A percentile compares a stretch with the other conserved stretches of the same genome.
These are phyloP conservation scores for Temnothorax unifasciatus DNA, from an alignment of 2,888 invertebrate genomes.

Conservation along the genomic window DNA sequence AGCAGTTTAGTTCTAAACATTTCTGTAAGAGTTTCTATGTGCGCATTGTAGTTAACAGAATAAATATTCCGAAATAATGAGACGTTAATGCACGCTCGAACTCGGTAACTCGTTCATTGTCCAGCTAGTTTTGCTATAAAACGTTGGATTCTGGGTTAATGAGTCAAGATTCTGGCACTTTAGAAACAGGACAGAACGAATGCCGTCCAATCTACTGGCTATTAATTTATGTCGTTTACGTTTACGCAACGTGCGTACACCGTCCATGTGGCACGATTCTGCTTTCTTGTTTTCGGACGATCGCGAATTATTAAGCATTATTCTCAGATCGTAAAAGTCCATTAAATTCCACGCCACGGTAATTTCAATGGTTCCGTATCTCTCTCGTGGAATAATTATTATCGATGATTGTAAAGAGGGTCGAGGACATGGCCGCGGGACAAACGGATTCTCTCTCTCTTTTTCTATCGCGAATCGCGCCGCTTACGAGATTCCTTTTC, in stretches of 20 bases:
- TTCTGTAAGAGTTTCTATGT: not conserved
- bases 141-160: slow-evolving; percentile 31
- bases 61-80: slow-evolving; percentile 31
- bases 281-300: slow-evolving; percentile 18
- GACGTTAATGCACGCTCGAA: not conserved
- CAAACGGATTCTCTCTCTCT: slow-evolving; percentile 69
- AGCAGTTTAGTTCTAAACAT: not conserved
- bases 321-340: not conserved
- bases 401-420: slow-evolving; percentile 73
- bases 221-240: slow-evolving; percentile 8
- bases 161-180: slow-evolving; percentile 31
- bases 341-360: slow-evolving; percentile 15
- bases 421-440: slow-evolving; percentile 81
- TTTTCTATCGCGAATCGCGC: slow-evolving; percentile 41
- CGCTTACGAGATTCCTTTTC: slow-evolving; percentile 60
- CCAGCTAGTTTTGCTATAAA: slow-evolving; percentile 38
- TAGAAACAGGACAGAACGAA: slow-evolving; percentile 27
- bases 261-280: not conserved
- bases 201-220: slow-evolving; percentile 12
- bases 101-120: not conserved
- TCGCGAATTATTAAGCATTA: slow-evolving; percentile 19
- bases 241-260: not conserved
- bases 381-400: slow-evolving; percentile 66
- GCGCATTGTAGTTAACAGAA: not conserved
- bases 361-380: slow-evolving; percentile 53